Base-by-base conservation (phyloP, 2,797 vertebrate genomes). In the Esox masquinongy region DNA sequence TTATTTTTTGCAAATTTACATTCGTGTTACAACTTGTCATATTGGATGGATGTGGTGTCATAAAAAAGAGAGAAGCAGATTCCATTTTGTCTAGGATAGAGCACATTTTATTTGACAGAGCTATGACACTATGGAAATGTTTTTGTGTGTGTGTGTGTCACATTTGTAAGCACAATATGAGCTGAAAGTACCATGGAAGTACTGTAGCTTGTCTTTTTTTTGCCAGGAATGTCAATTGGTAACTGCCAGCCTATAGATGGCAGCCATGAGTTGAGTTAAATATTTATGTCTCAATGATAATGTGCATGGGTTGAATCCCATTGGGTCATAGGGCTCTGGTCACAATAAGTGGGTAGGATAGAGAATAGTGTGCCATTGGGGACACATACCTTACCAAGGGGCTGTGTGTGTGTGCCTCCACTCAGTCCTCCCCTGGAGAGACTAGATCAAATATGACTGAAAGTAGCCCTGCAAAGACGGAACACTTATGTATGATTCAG, bases 401-500 rank as follows among this genome's bases (percentile, higher is more conserved):
- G 8, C 77, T 79, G 81, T 72, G 67, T 61, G 66, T 59, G 70
- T 64, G 53, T 29, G 8, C 79, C 70, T 75, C 78, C 72, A 74
- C 78, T 24, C 56, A 61, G 56, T 61, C 47, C 47, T 82, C 72
- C 77, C 66, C 76, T 47, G 53, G 83, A 50, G 76, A 77, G 77
- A 63, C 75, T 74, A 78, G 74, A 75, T 66, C 61, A 83, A 26
- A 80, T 79, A 83, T 85, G 80, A 85, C 85, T 86, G 72, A 71
- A 81, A 77, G 73, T 72, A 79, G 70, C 83, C 61, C 77, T 80
- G 76, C 81, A 73, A 63, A 85, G 85, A 77, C 83, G 80, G 81
- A 80, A 84, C 87, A 82, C 87, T 86, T 84, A 87, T 87, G 84
- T 75, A 68, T 82, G 83, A 90, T 90, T 82, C 88, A 61, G 85